These are phyloP conservation scores for Gallinago nigripennis DNA, from an alignment of 2,797 vertebrate genomes.

Conservation along the genomic window DNA sequence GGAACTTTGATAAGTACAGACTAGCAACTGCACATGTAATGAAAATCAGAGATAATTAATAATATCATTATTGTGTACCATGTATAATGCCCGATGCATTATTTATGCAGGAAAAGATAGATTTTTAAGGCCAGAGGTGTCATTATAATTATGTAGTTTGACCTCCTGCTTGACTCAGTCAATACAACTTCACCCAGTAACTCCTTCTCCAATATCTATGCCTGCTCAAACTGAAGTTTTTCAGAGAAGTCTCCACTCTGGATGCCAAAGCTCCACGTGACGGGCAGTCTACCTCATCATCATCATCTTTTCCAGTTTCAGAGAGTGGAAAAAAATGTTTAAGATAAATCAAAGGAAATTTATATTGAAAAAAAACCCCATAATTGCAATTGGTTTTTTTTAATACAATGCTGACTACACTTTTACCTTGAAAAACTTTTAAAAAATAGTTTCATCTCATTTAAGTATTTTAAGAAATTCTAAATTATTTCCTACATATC, in stretches of 20 bases:
- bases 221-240: not conserved
- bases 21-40: not conserved
- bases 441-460: not conserved
- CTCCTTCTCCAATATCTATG: not conserved
- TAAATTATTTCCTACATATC: not conserved
- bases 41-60: constrained; percentile 4
- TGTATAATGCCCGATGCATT: not conserved
- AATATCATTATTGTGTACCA: not conserved
- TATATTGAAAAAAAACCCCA: not conserved
- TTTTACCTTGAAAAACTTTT: not conserved
- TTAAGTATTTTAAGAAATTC: not conserved
- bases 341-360: not conserved
- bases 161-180: not conserved
- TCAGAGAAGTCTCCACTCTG: not conserved
- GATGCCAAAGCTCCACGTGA: not conserved
- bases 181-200: not conserved
- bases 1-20: not conserved
- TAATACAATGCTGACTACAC: not conserved
- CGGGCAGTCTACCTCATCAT: not conserved
- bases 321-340: not conserved
- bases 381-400: not conserved
- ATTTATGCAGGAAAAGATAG: not conserved
- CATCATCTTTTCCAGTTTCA: not conserved
- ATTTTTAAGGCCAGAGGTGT: constrained; percentile 9
- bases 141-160: not conserved